Evolutionary conservation across 2,888 invertebrate species (phyloP), one percentile per base, ranked within the genome.

Genomic region (Pediacus dermestoides): DNA sequence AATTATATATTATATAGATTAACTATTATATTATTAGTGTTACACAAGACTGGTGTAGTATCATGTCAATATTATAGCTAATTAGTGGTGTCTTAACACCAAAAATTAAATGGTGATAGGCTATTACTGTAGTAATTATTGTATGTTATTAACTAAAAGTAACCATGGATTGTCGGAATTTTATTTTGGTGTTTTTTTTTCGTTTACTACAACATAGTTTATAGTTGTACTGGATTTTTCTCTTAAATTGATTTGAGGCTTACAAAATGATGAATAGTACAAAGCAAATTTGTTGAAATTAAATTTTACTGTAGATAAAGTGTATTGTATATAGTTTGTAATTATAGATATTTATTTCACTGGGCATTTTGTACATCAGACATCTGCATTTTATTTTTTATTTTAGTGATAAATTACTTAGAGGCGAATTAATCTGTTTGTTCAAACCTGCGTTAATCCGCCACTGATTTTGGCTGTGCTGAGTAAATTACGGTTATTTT

Each of bases 41-140:
- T 64, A 65, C 65, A 64, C 64, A 68, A 68, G 68, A 68, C 68
- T 68, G 67, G 64, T 66, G 66, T 67, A 66, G 66, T 63, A 57
- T 64, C 62, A 67, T 66, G 67, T 67, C 66, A 66, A 68, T 67
- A 68, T 61, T 41, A 50, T 63, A 61, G 55, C 56, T 47, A 52
- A 53, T 44, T 53, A 53, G 53, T 58, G 58, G 61, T 62, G 60
- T 60, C 52, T 57, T 44, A 55, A 58, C 61, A 62, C 60, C 55
- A 53, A 57, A 59, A 23, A 9, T 60, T 60, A 54, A 61, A 60
- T 60, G 66, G 66, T 66, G 62, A 61, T 67, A 67, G 66, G 63
- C 61, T 63, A 60, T 52, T 38, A n/a, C 38, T 37, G 39, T 51
- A 57, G 60, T 55, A 53, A 53, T 59, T 60, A 61, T 59, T 59